Evolutionary conservation across 2,113 vertebrate species (phyloP).

Genomic region (Uropsilus gracilis): DNA sequence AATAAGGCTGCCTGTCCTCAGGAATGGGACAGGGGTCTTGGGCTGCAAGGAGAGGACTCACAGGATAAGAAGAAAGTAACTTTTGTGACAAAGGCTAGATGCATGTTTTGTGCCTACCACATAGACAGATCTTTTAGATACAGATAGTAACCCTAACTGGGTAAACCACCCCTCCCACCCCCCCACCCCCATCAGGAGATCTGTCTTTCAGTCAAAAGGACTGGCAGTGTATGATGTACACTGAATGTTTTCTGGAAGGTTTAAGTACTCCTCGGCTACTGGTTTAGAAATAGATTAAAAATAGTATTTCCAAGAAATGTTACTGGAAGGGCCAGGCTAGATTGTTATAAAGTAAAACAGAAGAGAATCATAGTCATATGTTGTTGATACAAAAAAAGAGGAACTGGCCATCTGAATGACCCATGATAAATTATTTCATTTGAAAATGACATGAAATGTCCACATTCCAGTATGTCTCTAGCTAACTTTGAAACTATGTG

Average conservation of each 20-base stretch:
- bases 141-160: no score
- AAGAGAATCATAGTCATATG: not conserved
- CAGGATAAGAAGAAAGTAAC: no score
- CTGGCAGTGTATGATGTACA: not conserved
- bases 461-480: not conserved
- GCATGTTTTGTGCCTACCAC: no score
- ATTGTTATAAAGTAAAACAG: not conserved
- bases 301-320: not conserved
- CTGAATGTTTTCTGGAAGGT: not conserved
- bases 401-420: not conserved
- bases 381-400: not conserved
- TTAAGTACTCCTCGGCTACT: not conserved
- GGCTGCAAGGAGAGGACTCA: no score
- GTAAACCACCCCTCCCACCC: no score
- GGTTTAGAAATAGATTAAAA: not conserved
- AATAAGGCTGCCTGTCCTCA: no score
- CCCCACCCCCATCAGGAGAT: no score
- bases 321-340: not conserved
- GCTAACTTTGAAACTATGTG: not conserved
- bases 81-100: no score
- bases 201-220: no score
- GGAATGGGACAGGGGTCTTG: no score
- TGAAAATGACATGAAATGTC: not conserved
- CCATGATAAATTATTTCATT: not conserved
- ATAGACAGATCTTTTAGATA: no score